These are phyloP conservation scores for Euproctis similis DNA, from an alignment of 2,888 invertebrate species.

Conservation along the genomic window DNA sequence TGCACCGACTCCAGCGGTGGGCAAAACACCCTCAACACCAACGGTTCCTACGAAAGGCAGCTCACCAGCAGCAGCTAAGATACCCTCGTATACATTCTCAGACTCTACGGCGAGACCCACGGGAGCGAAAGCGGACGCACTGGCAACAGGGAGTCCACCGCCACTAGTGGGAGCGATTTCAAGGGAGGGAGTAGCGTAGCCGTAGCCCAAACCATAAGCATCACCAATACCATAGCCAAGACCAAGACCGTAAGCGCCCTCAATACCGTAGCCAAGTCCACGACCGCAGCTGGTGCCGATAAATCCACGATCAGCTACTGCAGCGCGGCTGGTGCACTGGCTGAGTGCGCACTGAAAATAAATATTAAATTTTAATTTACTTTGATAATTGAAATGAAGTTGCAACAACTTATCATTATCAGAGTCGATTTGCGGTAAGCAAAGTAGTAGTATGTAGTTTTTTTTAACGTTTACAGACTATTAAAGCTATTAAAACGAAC, in stretches of 20 bases:
- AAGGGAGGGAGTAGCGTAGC: no score
- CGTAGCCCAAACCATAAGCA: no score
- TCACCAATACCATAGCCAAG: no score
- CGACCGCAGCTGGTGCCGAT: constrained; percentile 1
- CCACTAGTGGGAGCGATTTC: constrained; percentile 8
- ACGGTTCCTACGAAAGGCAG: not conserved
- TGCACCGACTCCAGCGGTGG: not conserved
- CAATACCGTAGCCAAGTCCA: no score
- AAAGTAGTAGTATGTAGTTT: no score
- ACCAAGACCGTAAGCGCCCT: no score
- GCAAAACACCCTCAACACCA: not conserved
- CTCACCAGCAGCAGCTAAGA: constrained; percentile 1
- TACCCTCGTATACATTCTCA: not conserved
- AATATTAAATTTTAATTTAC: not conserved
- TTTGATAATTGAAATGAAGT: not conserved
- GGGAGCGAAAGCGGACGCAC: constrained; percentile 5
- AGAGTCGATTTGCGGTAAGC: no score
- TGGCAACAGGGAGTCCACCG: constrained; percentile 7
- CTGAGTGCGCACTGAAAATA: not conserved
- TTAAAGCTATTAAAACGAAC: no score
- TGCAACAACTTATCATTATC: not conserved
- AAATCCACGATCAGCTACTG: constrained; percentile 18
- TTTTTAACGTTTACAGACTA: no score
- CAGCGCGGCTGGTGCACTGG: constrained; percentile 10
- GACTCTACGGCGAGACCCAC: not conserved